A percentile compares a stretch with the other conserved stretches of the same genome.
Conservation (phyloP, 2,888 invertebrate genomes). For the Lingula anatina region DNA sequence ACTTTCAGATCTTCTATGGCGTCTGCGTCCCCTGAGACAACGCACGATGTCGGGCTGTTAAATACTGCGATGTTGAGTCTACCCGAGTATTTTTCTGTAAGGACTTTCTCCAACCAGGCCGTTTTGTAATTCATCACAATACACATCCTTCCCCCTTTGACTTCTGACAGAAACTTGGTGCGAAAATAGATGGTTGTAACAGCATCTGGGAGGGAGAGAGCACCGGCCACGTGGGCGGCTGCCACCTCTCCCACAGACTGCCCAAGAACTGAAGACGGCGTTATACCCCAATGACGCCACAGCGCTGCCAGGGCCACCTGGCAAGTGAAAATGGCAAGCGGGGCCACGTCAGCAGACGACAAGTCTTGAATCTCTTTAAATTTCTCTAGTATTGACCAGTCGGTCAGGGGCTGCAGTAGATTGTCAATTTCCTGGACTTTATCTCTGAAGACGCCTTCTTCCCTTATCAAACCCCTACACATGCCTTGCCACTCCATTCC, state of each 20-base stretch:
- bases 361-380: not conserved
- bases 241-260: slow-evolving; percentile 8
- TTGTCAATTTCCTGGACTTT: slow-evolving; percentile 18
- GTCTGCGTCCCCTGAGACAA: slow-evolving; percentile 1
- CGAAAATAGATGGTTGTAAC: slow-evolving; percentile 2
- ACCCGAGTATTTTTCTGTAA: not conserved
- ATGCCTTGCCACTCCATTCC: slow-evolving; percentile 35
- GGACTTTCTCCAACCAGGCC: not conserved
- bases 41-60: slow-evolving; percentile 1
- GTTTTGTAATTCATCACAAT: not conserved
- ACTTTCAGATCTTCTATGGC: not conserved
- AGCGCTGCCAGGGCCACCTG: slow-evolving; percentile 3
- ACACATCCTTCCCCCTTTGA: not conserved
- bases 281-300: slow-evolving; percentile 1
- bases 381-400: slow-evolving; percentile 8
- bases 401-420: slow-evolving; percentile 1
- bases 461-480: slow-evolving; percentile 21
- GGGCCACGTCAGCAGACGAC: not conserved
- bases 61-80: not conserved
- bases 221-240: slow-evolving; percentile 2
- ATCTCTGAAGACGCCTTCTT: slow-evolving; percentile 14
- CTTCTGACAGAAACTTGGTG: not conserved
- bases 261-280: slow-evolving; percentile 1
- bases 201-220: not conserved
- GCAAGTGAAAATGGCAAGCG: slow-evolving; percentile 4